A percentile compares a stretch with the other conserved stretches of the same genome.
phyloP scores from a whole-genome alignment of 1,140 invertebrate genomes.

The Drosophila arawakana region DNA sequence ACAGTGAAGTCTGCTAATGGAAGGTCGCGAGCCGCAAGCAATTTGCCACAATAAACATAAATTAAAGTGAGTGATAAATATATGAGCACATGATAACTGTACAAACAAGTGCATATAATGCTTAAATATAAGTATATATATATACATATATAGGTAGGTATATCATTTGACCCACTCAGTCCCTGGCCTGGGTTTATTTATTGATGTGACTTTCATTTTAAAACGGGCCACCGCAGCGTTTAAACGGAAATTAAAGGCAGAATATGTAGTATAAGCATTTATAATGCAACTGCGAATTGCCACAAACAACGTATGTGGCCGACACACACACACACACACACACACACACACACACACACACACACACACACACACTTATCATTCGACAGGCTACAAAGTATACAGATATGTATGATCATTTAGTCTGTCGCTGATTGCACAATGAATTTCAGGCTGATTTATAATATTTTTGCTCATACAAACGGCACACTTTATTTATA shows the following conservation, averaged over 20 bases:
- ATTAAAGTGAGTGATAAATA: slow-evolving; percentile 55
- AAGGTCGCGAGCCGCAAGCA: slow-evolving; percentile 12
- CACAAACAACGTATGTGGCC: slow-evolving; percentile 3
- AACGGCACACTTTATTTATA: slow-evolving; percentile 8
- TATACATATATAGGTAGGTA: not conserved
- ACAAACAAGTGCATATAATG: slow-evolving; percentile 8
- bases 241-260: slow-evolving; percentile 73
- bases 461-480: slow-evolving; percentile 26
- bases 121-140: slow-evolving; percentile 5
- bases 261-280: slow-evolving; percentile 46
- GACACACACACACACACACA: not conserved
- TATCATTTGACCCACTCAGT: slow-evolving; percentile 9
- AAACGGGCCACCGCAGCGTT: slow-evolving; percentile 59
- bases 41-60: slow-evolving; percentile 63
- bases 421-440: slow-evolving; percentile 23
- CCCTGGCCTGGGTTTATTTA: slow-evolving; percentile 55
- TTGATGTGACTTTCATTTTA: slow-evolving; percentile 71
- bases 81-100: slow-evolving; percentile 48
- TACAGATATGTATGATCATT: slow-evolving; percentile 19
- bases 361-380: not conserved
- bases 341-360: not conserved
- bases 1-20: slow-evolving; percentile 39
- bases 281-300: slow-evolving; percentile 19
- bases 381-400: not conserved
- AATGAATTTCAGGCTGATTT: slow-evolving; percentile 37